Base-by-base conservation (phyloP, 1,140 invertebrate species). In the Proales similis region DNA sequence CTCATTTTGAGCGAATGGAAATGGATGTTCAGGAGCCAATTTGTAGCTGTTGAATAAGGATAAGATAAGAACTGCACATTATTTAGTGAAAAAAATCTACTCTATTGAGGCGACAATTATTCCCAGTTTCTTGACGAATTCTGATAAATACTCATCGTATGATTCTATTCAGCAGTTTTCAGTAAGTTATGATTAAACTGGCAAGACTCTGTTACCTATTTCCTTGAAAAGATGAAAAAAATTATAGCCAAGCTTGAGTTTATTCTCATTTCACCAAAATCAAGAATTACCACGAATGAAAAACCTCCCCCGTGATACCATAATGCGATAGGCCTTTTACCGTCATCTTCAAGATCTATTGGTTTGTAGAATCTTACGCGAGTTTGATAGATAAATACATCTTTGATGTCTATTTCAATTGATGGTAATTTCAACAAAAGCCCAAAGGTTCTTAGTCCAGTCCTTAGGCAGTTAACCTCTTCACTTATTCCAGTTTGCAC, bases 21-120 rank as follows among this genome's bases (percentile, higher is more conserved):
- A 57, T 7, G 51, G 51, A 42, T 38, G 20, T 39, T 57, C 51
- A n/a, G 51, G 51, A 19, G 51, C 33, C 4, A 57, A 26, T 5
- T 42, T 36, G n/a, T 57, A 57, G 5, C 51, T 57, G 39, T 24
- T 26, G 20, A 11, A 30, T 33, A 27, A 32, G 36, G 36, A 36
- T 53, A 0, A 26, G 22, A 38, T 2, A 20, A 36, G 4, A 36
- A 20, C 26, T 57, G 38, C 32, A 14, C 5, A 38, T 53, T 36
- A 1, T 12, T 36, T 27, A 24, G 22, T 53, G 14, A 22, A 38
- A 24, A 11, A 17, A 5, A 24, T 14, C 36, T 39, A 57, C 51
- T 26, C 38, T 7, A 57, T 9, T 7, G 51, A 57, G 19, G 45
- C 45, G n/a, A 39, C 3, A 12, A 4, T 22, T 39, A 57, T 19